These are phyloP conservation scores for Erebia palarica DNA, from an alignment of 2,888 invertebrate species.

Conservation along the genomic window DNA sequence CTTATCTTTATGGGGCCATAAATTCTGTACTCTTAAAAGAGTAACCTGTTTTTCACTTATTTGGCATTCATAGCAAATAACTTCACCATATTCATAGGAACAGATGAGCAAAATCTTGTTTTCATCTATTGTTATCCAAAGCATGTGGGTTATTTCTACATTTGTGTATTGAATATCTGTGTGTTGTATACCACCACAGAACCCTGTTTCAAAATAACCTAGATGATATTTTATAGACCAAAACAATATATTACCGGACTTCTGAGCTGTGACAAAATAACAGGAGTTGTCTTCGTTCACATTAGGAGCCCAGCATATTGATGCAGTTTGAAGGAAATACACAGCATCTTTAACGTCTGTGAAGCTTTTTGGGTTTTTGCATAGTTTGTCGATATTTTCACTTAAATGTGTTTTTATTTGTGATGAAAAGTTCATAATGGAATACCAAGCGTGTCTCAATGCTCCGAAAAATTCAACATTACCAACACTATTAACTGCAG, in stretches of 20 bases:
- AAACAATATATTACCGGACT: constrained; percentile 57
- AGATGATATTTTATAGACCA: constrained; percentile 54
- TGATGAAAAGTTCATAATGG: constrained; percentile 54
- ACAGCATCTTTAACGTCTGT: constrained; percentile 53
- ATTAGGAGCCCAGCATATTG: constrained; percentile 61
- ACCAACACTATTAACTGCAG: constrained; percentile 66
- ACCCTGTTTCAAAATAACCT: constrained; percentile 42
- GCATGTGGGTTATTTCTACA: constrained; percentile 53
- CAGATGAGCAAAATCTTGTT: constrained; percentile 53
- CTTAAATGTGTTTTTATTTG: constrained; percentile 45
- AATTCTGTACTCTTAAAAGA: constrained; percentile 39
- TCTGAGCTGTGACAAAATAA: constrained; percentile 67
- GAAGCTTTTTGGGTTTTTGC: constrained; percentile 44
- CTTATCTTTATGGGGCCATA: constrained; percentile 65
- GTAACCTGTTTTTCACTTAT: constrained; percentile 46
- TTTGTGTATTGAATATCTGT: constrained; percentile 30
- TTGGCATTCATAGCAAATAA: constrained; percentile 51
- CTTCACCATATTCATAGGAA: constrained; percentile 57
- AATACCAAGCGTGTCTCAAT: constrained; percentile 49
- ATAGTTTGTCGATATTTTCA: constrained; percentile 33
- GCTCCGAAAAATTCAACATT: constrained; percentile 57
- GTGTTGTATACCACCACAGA: constrained; percentile 45
- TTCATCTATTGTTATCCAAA: constrained; percentile 54
- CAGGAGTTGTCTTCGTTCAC: constrained; percentile 51
- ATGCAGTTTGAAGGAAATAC: constrained; percentile 53